A percentile compares a stretch with the other conserved stretches of the same genome.
phyloP scores from a whole-genome alignment of 1,140 invertebrate species.

The Heliconius himera region DNA sequence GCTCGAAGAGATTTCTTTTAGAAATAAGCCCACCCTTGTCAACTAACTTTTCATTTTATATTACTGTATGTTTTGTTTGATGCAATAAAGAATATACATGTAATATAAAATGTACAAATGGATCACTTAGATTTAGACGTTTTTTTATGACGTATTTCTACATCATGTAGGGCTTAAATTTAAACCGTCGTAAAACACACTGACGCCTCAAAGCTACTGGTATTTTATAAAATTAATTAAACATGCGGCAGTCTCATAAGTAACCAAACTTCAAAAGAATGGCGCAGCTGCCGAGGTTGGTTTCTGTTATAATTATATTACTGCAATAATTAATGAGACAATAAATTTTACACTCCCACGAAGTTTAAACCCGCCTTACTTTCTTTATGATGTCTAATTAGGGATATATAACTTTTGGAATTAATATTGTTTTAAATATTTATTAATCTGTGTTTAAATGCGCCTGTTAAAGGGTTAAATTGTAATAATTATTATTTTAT shows the following conservation, averaged over 20 bases:
- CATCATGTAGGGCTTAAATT: too few relatives aligned
- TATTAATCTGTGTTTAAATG: too few relatives aligned
- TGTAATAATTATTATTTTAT: neutral
- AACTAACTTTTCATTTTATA: too few relatives aligned
- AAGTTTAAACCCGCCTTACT: neutral
- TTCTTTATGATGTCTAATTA: too few relatives aligned
- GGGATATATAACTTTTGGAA: neutral
- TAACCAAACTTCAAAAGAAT: conserved; percentile 19
- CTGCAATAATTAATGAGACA: conserved; percentile 27
- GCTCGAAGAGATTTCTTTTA: too few relatives aligned
- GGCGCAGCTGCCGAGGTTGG: conserved; percentile 15
- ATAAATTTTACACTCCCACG: conserved; percentile 16
- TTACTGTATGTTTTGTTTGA: too few relatives aligned
- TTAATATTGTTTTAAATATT: neutral
- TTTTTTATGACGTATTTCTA: too few relatives aligned
- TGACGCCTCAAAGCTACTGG: neutral
- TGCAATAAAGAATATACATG: too few relatives aligned
- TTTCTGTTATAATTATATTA: conserved; percentile 18
- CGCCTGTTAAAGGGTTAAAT: neutral
- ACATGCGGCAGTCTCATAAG: neutral
- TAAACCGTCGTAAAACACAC: neutral
- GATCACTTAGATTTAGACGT: too few relatives aligned
- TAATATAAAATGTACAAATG: too few relatives aligned
- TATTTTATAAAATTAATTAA: conserved; percentile 24
- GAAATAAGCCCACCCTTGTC: too few relatives aligned